Conservation (phyloP, 64 coral and sea anemone species). For the Montipora foliosa region DNA sequence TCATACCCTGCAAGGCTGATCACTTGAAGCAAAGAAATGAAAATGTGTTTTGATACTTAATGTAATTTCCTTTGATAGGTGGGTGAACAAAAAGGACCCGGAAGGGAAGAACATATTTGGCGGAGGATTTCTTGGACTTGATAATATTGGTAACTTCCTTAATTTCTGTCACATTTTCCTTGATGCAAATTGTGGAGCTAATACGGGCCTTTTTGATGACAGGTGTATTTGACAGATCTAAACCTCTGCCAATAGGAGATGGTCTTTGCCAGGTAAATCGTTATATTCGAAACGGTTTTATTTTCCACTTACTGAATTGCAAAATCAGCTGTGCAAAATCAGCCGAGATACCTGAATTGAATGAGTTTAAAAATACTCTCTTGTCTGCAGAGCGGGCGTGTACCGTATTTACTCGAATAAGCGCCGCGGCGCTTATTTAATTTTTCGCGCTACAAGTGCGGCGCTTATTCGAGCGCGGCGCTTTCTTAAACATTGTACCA, state of each 20-base stretch:
- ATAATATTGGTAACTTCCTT: slow-evolving; percentile 76
- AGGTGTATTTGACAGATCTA: slow-evolving; percentile 87
- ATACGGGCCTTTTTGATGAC: background rate
- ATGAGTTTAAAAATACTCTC: too few relatives aligned
- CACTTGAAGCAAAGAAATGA: background rate
- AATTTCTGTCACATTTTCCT: too few relatives aligned
- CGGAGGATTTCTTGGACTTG: slow-evolving; percentile 87
- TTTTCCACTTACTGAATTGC: background rate
- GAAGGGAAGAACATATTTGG: slow-evolving; percentile 87
- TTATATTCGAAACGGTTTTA: background rate
- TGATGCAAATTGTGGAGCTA: background rate
- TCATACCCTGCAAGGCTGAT: background rate
- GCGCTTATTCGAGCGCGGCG: too few relatives aligned
- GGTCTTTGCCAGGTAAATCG: slow-evolving; percentile 63
- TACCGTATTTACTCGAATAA: too few relatives aligned
- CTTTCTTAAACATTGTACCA: too few relatives aligned
- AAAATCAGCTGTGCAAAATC: too few relatives aligned
- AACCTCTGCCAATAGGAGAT: slow-evolving; percentile 71
- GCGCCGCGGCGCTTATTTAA: too few relatives aligned
- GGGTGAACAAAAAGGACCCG: slow-evolving; percentile 87
- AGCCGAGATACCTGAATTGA: too few relatives aligned
- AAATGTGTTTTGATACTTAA: background rate
- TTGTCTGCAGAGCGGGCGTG: too few relatives aligned
- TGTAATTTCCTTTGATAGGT: slow-evolving; percentile 25
- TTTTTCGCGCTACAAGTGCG: too few relatives aligned